Conservation (phyloP, 2,797 vertebrate genomes). For the Typhlichthys subterraneus region DNA sequence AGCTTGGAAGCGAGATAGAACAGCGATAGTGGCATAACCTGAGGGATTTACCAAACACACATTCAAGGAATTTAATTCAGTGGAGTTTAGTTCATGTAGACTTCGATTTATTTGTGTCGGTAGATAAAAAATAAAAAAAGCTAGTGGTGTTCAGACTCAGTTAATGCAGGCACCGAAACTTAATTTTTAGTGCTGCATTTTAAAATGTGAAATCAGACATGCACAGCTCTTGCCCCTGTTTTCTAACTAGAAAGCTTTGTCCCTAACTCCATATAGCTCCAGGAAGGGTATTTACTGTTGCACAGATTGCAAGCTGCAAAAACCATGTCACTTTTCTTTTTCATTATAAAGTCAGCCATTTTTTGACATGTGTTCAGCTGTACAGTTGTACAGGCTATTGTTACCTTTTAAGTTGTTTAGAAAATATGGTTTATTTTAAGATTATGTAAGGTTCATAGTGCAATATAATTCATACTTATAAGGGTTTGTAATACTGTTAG, state of each 20-base stretch:
- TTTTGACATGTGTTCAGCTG: too few relatives aligned
- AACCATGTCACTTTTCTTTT: not conserved
- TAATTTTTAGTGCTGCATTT: not conserved
- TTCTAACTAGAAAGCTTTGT: not conserved
- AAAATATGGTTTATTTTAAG: too few relatives aligned
- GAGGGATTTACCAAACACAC: conserved; percentile 31
- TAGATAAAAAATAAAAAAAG: conserved; percentile 4
- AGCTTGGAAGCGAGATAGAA: conserved; percentile 7
- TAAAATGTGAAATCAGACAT: not conserved
- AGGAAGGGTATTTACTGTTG: not conserved
- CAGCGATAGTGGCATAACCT: conserved; percentile 22
- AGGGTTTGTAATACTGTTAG: too few relatives aligned
- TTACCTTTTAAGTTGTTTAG: too few relatives aligned
- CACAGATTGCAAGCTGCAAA: not conserved
- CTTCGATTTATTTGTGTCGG: conserved; percentile 14
- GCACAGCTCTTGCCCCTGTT: not conserved
- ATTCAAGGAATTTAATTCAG: conserved; percentile 27
- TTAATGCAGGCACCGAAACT: not conserved
- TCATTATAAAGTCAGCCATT: too few relatives aligned
- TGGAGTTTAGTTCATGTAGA: conserved; percentile 15
- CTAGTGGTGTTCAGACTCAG: not conserved
- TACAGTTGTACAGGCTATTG: too few relatives aligned
- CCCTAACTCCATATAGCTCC: not conserved
- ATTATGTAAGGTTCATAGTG: too few relatives aligned
- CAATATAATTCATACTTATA: too few relatives aligned